These are phyloP conservation scores for Agrotis ipsilon DNA, from an alignment of 2,888 invertebrate species.

Conservation along the genomic window DNA sequence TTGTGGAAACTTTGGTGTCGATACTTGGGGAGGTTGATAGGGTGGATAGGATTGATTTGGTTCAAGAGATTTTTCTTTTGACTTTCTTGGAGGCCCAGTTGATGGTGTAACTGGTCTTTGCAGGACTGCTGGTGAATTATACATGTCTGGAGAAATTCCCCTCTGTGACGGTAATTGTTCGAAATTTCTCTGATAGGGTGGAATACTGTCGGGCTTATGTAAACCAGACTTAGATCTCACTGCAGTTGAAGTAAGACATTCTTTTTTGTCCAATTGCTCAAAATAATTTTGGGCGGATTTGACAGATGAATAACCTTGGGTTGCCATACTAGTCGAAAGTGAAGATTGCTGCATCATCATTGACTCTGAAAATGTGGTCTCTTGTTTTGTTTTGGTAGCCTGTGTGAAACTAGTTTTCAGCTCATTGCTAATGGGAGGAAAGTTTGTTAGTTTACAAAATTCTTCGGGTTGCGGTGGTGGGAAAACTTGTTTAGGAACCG, in stretches of 20 bases:
- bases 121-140: slow-evolving; percentile 82
- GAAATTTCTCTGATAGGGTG: slow-evolving; percentile 92
- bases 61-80: slow-evolving; percentile 79
- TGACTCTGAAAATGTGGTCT: slow-evolving; percentile 77
- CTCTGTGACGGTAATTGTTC: slow-evolving; percentile 91
- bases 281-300: slow-evolving; percentile 85
- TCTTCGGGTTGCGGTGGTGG: slow-evolving; percentile 82
- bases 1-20: slow-evolving; percentile 67
- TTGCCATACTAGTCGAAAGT: slow-evolving; percentile 71
- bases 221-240: slow-evolving; percentile 89
- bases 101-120: slow-evolving; percentile 85
- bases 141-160: slow-evolving; percentile 90
- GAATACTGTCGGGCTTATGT: slow-evolving; percentile 92
- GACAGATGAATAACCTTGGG: slow-evolving; percentile 81
- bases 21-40: slow-evolving; percentile 69
- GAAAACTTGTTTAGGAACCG: slow-evolving; percentile 86
- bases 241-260: slow-evolving; percentile 78
- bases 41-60: slow-evolving; percentile 67
- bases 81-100: slow-evolving; percentile 82
- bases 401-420: slow-evolving; percentile 80
- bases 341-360: slow-evolving; percentile 76
- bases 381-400: slow-evolving; percentile 75
- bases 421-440: slow-evolving; percentile 83
- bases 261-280: slow-evolving; percentile 84
- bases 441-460: slow-evolving; percentile 78